These are phyloP conservation scores for Anodontia alba DNA, from an alignment of 2,888 invertebrate genomes.

Conservation along the genomic window DNA sequence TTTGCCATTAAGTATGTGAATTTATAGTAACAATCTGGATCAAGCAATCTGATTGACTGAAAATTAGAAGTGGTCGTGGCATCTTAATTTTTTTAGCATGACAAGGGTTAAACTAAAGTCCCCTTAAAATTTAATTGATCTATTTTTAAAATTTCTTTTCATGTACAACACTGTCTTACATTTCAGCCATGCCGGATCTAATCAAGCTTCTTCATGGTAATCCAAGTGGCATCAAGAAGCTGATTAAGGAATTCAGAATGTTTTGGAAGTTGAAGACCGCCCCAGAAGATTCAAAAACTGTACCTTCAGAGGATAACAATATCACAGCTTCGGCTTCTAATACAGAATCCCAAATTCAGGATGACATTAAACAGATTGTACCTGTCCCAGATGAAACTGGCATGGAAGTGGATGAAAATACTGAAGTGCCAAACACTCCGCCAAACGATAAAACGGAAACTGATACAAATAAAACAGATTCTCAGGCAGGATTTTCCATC, in stretches of 20 bases:
- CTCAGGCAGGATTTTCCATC: constrained; percentile 68
- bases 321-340: too few relatives aligned
- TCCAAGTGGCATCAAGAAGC: constrained; percentile 86
- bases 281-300: constrained; percentile 17
- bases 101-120: too few relatives aligned
- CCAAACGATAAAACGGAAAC: constrained; percentile 16
- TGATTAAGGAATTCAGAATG: constrained; percentile 88
- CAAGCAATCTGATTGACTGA: too few relatives aligned
- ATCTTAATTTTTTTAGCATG: too few relatives aligned
- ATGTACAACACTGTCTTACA: too few relatives aligned
- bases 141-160: too few relatives aligned
- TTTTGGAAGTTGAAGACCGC: constrained; percentile 86
- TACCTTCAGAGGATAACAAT: neutral
- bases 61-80: too few relatives aligned
- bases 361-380: neutral
- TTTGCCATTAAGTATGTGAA: too few relatives aligned
- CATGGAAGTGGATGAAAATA: constrained; percentile 52
- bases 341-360: neutral
- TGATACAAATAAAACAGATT: constrained; percentile 20
- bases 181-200: constrained; percentile 88
- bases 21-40: too few relatives aligned
- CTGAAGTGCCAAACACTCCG: constrained; percentile 20
- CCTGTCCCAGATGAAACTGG: constrained; percentile 27
- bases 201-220: constrained; percentile 90
- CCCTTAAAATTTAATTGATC: too few relatives aligned